These are phyloP conservation scores for Eupithecia tripunctaria DNA, from an alignment of 2,888 invertebrate species.

Conservation along the genomic window DNA sequence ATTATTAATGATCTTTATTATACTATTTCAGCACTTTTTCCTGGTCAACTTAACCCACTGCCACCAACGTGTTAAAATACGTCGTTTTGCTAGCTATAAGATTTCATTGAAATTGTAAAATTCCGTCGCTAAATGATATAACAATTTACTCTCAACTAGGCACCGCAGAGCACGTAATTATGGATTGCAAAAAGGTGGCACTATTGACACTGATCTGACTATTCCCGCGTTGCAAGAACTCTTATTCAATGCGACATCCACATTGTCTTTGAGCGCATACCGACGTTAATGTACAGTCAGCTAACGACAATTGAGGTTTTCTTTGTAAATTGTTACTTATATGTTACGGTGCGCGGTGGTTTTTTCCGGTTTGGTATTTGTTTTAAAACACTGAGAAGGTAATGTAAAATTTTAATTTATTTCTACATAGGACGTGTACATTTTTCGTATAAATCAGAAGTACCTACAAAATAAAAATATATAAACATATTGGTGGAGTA, in stretches of 20 bases:
- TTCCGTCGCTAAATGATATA: neutral
- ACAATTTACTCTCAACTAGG: conserved; percentile 16
- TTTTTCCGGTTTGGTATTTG: too few relatives aligned
- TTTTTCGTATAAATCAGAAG: too few relatives aligned
- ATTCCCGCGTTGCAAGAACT: conserved; percentile 24
- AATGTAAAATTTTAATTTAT: too few relatives aligned
- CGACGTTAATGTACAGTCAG: neutral
- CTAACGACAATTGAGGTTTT: too few relatives aligned
- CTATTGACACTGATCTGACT: conserved; percentile 28
- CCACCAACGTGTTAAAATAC: neutral
- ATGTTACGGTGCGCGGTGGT: too few relatives aligned
- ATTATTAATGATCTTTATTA: too few relatives aligned
- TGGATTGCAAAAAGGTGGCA: conserved; percentile 19
- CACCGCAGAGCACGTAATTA: conserved; percentile 11
- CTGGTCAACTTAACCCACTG: neutral
- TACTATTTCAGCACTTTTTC: too few relatives aligned
- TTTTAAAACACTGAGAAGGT: too few relatives aligned
- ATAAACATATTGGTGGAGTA: too few relatives aligned
- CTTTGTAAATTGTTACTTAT: too few relatives aligned
- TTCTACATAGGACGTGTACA: too few relatives aligned
- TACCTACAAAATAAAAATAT: too few relatives aligned
- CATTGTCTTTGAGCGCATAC: conserved; percentile 25
- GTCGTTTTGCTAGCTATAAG: neutral
- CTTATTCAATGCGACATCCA: conserved; percentile 21
- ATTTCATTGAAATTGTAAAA: neutral